These are phyloP conservation scores for Thymelicus acteon DNA, from an alignment of 2,888 invertebrate species.

Conservation along the genomic window DNA sequence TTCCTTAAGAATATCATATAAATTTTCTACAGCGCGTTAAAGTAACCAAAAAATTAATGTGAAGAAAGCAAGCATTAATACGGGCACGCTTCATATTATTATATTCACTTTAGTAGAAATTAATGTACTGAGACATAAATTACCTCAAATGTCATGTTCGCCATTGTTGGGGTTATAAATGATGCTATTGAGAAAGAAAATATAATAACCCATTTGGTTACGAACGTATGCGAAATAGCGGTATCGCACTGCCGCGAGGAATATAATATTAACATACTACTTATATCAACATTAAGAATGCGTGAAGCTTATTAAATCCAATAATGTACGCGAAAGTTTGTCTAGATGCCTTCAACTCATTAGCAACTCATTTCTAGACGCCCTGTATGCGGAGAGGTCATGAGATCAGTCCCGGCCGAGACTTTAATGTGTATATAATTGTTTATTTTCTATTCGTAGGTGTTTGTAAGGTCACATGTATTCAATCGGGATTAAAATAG, in stretches of 20 bases:
- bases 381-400: too few species aligned
- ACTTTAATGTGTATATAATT: too few species aligned
- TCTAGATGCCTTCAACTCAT: not conserved
- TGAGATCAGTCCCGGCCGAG: too few species aligned
- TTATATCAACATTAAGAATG: slow-evolving; percentile 8
- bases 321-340: not conserved
- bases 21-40: not conserved
- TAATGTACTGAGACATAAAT: slow-evolving; percentile 36
- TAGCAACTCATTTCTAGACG: too few species aligned
- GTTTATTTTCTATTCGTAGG: too few species aligned
- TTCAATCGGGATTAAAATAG: too few species aligned
- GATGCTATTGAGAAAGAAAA: slow-evolving; percentile 38
- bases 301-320: not conserved
- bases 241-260: slow-evolving; percentile 26
- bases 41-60: slow-evolving; percentile 23
- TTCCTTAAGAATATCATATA: too few species aligned
- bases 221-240: slow-evolving; percentile 27
- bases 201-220: slow-evolving; percentile 26
- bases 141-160: slow-evolving; percentile 33
- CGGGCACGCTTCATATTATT: slow-evolving; percentile 11
- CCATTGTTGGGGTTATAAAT: slow-evolving; percentile 37
- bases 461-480: too few species aligned
- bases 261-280: slow-evolving; percentile 15
- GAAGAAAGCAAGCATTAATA: slow-evolving; percentile 25
- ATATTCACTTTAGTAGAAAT: slow-evolving; percentile 37